Evolutionary conservation across 2,888 invertebrate genomes (phyloP).

Genomic region (Cerastis leucographa): DNA sequence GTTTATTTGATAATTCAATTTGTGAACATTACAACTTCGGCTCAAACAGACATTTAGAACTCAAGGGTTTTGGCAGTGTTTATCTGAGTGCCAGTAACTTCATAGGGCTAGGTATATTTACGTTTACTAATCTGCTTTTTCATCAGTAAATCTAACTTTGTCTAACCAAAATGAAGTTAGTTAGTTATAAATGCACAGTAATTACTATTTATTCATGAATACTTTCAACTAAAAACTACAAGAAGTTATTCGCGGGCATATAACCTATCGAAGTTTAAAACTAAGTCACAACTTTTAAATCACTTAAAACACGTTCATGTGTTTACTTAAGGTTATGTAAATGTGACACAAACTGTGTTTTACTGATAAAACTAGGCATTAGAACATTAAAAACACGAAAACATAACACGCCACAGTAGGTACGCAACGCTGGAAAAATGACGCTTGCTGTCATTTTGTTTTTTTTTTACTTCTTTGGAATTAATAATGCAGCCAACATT

Average conservation of each 20-base stretch:
- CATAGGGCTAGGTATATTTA: neutral
- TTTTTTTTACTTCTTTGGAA: slow-evolving; percentile 21
- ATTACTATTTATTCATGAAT: neutral
- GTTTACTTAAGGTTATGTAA: neutral
- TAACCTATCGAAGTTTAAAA: slow-evolving; percentile 49
- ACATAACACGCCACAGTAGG: slow-evolving; percentile 14
- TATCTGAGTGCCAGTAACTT: neutral
- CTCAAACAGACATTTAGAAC: neutral
- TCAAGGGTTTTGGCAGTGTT: neutral
- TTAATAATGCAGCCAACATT: slow-evolving; percentile 32
- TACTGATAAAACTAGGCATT: neutral
- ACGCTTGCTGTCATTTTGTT: slow-evolving; percentile 49
- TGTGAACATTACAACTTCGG: neutral
- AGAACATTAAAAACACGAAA: slow-evolving; percentile 19
- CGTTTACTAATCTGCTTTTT: neutral
- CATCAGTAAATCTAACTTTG: neutral
- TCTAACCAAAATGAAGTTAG: neutral
- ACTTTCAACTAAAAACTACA: slow-evolving; percentile 3
- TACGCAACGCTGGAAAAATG: slow-evolving; percentile 33
- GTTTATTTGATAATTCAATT: slow-evolving; percentile 15
- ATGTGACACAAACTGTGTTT: neutral
- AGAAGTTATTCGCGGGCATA: slow-evolving; percentile 56
- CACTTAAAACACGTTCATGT: neutral
- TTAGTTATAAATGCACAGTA: neutral
- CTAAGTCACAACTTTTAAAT: slow-evolving; percentile 1